A percentile compares a stretch with the other conserved stretches of the same genome.
Conservation (phyloP, 2,113 vertebrate species). For the Lophius piscatorius region DNA sequence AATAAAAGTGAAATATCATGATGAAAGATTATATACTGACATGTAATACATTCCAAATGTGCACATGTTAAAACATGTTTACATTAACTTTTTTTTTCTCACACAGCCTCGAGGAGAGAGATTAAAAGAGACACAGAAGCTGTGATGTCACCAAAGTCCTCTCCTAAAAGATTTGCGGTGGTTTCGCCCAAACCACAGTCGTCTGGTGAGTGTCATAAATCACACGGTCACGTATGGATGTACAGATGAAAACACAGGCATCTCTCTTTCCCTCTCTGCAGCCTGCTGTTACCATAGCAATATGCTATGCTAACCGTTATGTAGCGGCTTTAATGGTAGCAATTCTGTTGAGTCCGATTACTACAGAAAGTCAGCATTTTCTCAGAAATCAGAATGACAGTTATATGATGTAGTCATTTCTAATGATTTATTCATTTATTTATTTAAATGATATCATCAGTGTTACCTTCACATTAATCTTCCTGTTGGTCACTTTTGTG, state of each 20-base stretch:
- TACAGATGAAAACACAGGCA: neutral
- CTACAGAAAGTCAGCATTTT: slow-evolving; percentile 19
- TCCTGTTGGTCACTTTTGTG: neutral
- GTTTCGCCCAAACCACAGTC: slow-evolving; percentile 87
- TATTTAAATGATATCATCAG: too few relatives aligned
- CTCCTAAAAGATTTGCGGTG: slow-evolving; percentile 85
- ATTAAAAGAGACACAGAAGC: slow-evolving; percentile 83
- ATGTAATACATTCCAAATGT: neutral
- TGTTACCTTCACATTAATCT: too few relatives aligned
- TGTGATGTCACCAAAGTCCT: slow-evolving; percentile 75
- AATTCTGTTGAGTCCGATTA: slow-evolving; percentile 44
- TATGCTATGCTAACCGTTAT: slow-evolving; percentile 31
- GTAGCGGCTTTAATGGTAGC: slow-evolving; percentile 17
- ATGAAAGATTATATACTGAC: neutral
- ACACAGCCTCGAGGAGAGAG: slow-evolving; percentile 85
- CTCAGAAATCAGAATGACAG: neutral
- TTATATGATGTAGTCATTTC: too few relatives aligned
- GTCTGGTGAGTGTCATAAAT: slow-evolving; percentile 81
- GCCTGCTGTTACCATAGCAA: slow-evolving; percentile 74
- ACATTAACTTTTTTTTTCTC: neutral
- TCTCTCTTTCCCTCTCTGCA: neutral
- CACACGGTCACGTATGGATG: neutral
- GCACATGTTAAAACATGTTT: neutral
- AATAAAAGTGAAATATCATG: too few relatives aligned
- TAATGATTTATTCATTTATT: too few relatives aligned